A percentile compares a stretch with the other conserved stretches of the same genome.
Conservation (phyloP, 2,797 vertebrate species). For the Sorex maritimensis region DNA sequence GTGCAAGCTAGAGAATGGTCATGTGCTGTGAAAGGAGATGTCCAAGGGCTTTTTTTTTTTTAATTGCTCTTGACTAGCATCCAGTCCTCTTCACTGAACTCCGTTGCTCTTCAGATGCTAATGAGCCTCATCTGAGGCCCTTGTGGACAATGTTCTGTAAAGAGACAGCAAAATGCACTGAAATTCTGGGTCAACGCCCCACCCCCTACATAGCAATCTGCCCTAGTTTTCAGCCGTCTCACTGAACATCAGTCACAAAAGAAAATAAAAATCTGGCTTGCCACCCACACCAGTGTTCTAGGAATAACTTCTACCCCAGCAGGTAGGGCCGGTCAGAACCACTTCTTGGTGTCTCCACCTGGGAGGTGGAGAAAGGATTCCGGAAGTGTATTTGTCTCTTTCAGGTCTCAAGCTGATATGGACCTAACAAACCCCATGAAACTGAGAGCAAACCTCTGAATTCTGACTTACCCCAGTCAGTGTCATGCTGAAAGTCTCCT, state of each 20-base stretch:
- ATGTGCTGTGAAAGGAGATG: slow-evolving; percentile 36
- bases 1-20: slow-evolving; percentile 34
- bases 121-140: slow-evolving; percentile 76
- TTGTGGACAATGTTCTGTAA: slow-evolving; percentile 70
- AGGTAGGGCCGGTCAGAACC: slow-evolving; percentile 62
- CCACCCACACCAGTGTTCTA: slow-evolving; percentile 69
- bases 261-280: slow-evolving; percentile 20
- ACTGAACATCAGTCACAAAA: slow-evolving; percentile 73
- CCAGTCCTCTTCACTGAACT: slow-evolving; percentile 81
- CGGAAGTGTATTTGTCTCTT: slow-evolving; percentile 66
- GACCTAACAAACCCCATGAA: slow-evolving; percentile 15
- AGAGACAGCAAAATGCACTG: slow-evolving; percentile 71
- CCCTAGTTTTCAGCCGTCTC: slow-evolving; percentile 81
- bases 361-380: slow-evolving; percentile 66
- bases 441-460: neutral
- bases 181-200: neutral
- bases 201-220: slow-evolving; percentile 72
- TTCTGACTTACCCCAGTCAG: neutral
- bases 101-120: slow-evolving; percentile 67
- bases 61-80: slow-evolving; percentile 83
- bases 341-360: slow-evolving; percentile 11
- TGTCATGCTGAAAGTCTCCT: neutral
- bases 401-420: slow-evolving; percentile 18
- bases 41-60: slow-evolving; percentile 48
- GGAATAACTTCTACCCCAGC: slow-evolving; percentile 72